Evolutionary conservation across 2,113 vertebrate genomes (phyloP).

Genomic region (Atractosteus spatula): DNA sequence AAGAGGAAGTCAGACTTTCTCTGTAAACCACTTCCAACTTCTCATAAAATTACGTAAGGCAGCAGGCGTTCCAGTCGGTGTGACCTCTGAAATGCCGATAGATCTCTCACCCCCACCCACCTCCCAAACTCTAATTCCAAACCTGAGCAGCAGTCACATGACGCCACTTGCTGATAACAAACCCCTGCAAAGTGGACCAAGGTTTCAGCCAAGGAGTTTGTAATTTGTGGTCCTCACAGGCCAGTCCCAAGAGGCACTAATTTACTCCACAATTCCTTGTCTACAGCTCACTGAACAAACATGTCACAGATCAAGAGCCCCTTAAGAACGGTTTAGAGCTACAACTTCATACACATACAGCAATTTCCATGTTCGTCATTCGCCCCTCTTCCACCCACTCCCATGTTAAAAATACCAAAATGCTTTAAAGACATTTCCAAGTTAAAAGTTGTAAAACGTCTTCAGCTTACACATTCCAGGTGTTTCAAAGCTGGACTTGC

Average conservation of each 20-base stretch:
- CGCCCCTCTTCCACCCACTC: neutral
- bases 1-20: slow-evolving; percentile 18
- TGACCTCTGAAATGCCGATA: slow-evolving; percentile 14
- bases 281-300: no score
- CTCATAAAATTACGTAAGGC: neutral
- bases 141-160: slow-evolving; percentile 41
- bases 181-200: slow-evolving; percentile 27
- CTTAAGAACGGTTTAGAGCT: no score
- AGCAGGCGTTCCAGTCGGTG: slow-evolving; percentile 11
- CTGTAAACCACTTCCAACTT: neutral
- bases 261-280: no score
- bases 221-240: no score
- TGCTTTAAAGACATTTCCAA: neutral
- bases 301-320: no score
- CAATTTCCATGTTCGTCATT: no score
- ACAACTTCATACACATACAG: no score
- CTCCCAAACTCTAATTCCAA: slow-evolving; percentile 16
- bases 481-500: slow-evolving; percentile 60
- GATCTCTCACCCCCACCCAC: slow-evolving; percentile 18
- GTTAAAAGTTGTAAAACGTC: slow-evolving; percentile 35
- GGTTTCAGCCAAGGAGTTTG: no score
- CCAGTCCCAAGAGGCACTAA: no score
- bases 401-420: slow-evolving; percentile 5
- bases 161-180: slow-evolving; percentile 51
- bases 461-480: slow-evolving; percentile 65